A percentile compares a stretch with the other conserved stretches of the same genome.
These are phyloP conservation scores for Crenichthys baileyi DNA, from an alignment of 2,797 vertebrate genomes.

Conservation along the genomic window DNA sequence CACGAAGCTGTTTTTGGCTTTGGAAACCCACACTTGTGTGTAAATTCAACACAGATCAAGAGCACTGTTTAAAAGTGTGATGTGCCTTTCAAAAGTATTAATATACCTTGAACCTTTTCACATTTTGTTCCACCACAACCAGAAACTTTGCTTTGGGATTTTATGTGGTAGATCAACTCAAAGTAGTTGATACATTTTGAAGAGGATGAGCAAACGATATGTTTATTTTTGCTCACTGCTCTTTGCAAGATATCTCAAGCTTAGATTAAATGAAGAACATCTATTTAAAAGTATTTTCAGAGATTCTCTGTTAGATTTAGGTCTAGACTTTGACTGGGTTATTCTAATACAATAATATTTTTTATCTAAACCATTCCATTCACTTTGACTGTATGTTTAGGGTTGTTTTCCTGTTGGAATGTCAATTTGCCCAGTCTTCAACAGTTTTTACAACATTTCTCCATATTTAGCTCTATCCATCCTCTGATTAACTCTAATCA, in stretches of 20 bases:
- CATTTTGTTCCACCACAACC: background rate
- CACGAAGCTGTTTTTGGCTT: conserved; percentile 84
- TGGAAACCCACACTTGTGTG: conserved; percentile 74
- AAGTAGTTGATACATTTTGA: background rate
- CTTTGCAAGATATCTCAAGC: background rate
- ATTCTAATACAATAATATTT: background rate
- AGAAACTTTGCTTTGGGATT: background rate
- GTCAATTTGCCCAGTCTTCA: background rate
- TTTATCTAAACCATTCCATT: background rate
- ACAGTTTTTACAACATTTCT: background rate
- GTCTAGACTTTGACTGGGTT: background rate
- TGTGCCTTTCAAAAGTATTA: background rate
- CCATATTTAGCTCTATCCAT: background rate
- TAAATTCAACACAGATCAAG: background rate
- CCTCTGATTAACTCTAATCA: background rate
- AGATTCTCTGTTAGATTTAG: background rate
- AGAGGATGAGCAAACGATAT: background rate
- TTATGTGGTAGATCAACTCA: background rate
- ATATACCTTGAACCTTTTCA: background rate
- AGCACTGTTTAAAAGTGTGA: background rate
- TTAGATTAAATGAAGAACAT: background rate
- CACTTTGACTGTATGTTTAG: background rate
- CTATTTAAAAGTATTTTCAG: background rate
- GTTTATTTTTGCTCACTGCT: background rate
- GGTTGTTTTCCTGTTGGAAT: background rate